Percentiles rank a stretch among this genome's conserved stretches.
Evolutionary conservation across 2,113 vertebrate species (phyloP).

Genomic region (Indicator indicator): DNA sequence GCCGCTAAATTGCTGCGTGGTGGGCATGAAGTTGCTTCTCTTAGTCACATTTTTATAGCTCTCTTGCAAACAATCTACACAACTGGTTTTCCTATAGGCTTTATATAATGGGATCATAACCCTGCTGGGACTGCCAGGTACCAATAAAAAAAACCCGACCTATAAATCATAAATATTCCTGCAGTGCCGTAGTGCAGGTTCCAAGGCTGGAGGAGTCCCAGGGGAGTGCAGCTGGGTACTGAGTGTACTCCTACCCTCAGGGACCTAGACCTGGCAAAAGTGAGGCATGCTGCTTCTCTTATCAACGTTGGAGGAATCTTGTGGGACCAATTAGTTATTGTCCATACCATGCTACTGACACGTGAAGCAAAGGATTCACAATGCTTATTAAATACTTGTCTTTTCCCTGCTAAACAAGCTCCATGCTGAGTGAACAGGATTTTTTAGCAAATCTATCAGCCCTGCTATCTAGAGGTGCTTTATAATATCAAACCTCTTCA

Average conservation of each 20-base stretch:
- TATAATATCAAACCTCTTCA: background rate
- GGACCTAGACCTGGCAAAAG: background rate
- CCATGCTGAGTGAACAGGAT: background rate
- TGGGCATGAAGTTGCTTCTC: background rate
- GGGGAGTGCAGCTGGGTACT: background rate
- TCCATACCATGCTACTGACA: background rate
- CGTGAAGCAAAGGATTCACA: background rate
- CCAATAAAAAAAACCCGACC: background rate
- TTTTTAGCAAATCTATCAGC: background rate
- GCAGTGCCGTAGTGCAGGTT: background rate
- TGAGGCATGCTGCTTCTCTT: background rate
- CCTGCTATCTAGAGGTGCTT: background rate
- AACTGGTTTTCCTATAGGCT: conserved; percentile 21
- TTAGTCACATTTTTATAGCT: conserved; percentile 39
- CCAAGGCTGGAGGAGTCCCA: background rate
- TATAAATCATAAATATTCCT: conserved; percentile 12
- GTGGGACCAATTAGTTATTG: background rate
- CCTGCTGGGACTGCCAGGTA: conserved; percentile 1
- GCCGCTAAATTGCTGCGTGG: background rate
- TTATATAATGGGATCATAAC: conserved; percentile 44
- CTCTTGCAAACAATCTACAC: conserved; percentile 19
- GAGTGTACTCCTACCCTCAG: background rate
- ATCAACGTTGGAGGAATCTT: background rate
- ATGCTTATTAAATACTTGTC: background rate
- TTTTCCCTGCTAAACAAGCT: background rate